Base-by-base conservation (phyloP, 23 tunicate genomes). In the Diplosoma virens region DNA sequence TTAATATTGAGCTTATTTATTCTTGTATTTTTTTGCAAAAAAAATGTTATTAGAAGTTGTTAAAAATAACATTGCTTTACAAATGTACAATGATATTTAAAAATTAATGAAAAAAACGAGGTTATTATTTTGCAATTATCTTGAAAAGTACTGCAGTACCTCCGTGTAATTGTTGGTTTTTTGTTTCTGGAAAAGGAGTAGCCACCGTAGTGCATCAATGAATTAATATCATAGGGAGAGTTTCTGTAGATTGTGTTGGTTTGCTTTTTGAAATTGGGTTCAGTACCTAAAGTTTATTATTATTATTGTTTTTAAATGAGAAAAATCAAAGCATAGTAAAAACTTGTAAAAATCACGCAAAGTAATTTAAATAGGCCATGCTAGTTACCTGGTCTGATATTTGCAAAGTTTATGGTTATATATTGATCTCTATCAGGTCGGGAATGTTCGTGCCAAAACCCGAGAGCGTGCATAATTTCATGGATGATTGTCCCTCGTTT, bases 121-220 rank as follows among this genome's bases (percentile, higher is more conserved):
- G 52, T 9, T 45, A 11, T 45, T 45, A 45, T 45, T 45, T 45
- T 45, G 52, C 52, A n/a, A n/a, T n/a, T n/a, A n/a, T n/a, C 52
- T 16, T 9, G 52, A 9, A 45, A 16, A 9, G 52, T 7, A 58
- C 14, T 14, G 14, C 24, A n/a, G n/a, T n/a, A 67, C 77, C 61
- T 69, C n/a, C 30, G 5, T 4, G 41, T 30, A 34, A 83, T 74
- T 32, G 81, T 83, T 17, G 87, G 81, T 18, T 67, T 9, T 1
- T 37, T 66, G 54, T 75, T 66, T 29, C 21, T 28, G 23, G 78
- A 45, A 69, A 84, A 84, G 47, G 47, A 77, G 26, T 27, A 27
- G 16, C 89, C 89, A 18, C 89, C 89, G 53, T 84, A 84, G 25
- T 84, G 89, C 89, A 84, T 84, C 3, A 84, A 82, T 4, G 89